Evolutionary conservation across 2,113 vertebrate genomes (phyloP).

Genomic region (Salvator merianae): DNA sequence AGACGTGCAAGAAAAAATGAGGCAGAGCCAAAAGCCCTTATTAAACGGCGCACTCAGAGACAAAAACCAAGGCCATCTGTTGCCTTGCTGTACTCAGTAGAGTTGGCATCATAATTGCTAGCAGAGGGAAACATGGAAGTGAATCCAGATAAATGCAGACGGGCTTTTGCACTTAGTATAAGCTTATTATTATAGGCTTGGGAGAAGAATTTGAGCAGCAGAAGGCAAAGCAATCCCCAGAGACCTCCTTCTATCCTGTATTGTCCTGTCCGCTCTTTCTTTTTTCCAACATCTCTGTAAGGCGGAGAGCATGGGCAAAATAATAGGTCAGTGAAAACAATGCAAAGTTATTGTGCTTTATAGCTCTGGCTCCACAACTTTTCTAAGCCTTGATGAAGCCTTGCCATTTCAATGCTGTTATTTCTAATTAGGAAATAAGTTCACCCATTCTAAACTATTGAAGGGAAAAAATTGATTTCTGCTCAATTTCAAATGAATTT

Average conservation of each 20-base stretch:
- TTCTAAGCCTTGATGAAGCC: not conserved
- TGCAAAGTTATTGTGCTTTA: not conserved
- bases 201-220: not conserved
- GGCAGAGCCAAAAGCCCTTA: slow-evolving; percentile 34
- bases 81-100: slow-evolving; percentile 2
- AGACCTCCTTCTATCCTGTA: not conserved
- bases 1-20: slow-evolving; percentile 44
- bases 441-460: not conserved
- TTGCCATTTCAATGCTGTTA: not conserved
- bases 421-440: not conserved
- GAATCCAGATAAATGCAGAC: slow-evolving; percentile 1
- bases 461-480: too few relatives aligned
- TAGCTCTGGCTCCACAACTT: not conserved
- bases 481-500: too few relatives aligned
- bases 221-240: not conserved
- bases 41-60: slow-evolving; percentile 60
- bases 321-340: not conserved
- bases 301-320: not conserved
- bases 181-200: not conserved
- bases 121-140: slow-evolving; percentile 38
- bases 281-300: not conserved
- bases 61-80: slow-evolving; percentile 58
- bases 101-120: slow-evolving; percentile 41
- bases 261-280: not conserved
- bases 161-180: not conserved